Conservation (phyloP, 2,797 vertebrate species). For the Malacoraja senta region DNA sequence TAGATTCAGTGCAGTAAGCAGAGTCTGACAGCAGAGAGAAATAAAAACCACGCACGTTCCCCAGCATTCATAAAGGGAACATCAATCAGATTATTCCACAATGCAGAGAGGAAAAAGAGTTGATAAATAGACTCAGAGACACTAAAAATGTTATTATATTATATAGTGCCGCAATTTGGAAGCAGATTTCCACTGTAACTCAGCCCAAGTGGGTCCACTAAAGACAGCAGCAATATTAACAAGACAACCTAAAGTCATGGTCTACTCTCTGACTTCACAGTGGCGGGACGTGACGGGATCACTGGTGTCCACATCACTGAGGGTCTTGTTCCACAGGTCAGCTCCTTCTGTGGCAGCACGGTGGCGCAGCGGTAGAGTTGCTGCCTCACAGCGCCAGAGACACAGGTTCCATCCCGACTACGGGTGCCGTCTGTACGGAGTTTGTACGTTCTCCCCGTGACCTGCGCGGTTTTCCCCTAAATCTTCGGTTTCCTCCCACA, state of each 20-base stretch:
- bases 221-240: neutral
- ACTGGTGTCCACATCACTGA: too few relatives aligned
- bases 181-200: constrained; percentile 4
- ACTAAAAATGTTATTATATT: neutral
- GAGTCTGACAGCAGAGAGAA: neutral
- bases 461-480: too few relatives aligned
- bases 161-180: constrained; percentile 5
- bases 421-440: too few relatives aligned
- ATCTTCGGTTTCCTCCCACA: too few relatives aligned
- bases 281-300: neutral
- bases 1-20: neutral
- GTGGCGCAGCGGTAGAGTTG: too few relatives aligned
- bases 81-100: neutral
- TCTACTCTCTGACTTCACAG: neutral
- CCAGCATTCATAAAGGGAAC: neutral
- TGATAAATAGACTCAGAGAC: neutral
- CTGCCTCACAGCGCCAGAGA: too few relatives aligned
- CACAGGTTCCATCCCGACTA: too few relatives aligned
- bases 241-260: neutral
- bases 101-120: too few relatives aligned
- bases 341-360: too few relatives aligned
- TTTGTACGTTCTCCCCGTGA: too few relatives aligned
- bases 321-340: too few relatives aligned
- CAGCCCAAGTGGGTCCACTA: neutral
- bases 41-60: neutral